Evolutionary conservation across 2,888 invertebrate genomes (phyloP), one percentile per base, ranked within the genome.

Genomic region (Oligia fasciuncula): DNA sequence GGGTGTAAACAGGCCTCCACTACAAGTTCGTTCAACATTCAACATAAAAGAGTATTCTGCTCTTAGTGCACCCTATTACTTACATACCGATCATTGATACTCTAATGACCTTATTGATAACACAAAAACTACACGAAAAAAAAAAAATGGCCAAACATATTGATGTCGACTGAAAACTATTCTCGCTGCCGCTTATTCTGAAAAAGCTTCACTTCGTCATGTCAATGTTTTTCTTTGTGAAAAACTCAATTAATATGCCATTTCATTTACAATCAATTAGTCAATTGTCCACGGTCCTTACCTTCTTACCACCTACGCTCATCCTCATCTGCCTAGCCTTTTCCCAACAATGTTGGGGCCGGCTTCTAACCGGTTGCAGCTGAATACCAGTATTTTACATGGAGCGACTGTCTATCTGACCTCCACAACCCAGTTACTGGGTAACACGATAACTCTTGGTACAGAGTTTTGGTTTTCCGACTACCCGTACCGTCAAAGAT

Each of bases 1-100:
- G n/a, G 23, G 6, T 80, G 60, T 68, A 35, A 29, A 76, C 57
- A 83, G 4, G 51, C 14, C 14, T 49, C 43, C 8, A 46, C 4
- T 40, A 35, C 54, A 65, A 68, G 9, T 9, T 9, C 46, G 13
- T 46, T 46, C 11, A 46, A 46, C 11, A 13, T 0, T 46, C 46
- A 46, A 46, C 46, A 11, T 46, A 46, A 46, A 46, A 49, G 14
- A 49, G 14, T 14, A 49, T 14, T 14, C 49, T 49, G 4, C 14
- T 49, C 49, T 14, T 4, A 4, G 49, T 49, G 4, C 14, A 49
- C 14, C 0, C 49, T 49, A 49, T 4, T 49, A 49, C 51, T 11
- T 11, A 17, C 51, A 5, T 51, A 17, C 14, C 49, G 49, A 49
- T 49, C 51, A 51, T 17, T 17, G 51, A 17, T 6, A 51, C 1